Evolutionary conservation across 2,888 invertebrate genomes (phyloP), one percentile per base, ranked within the genome.

Genomic region (Leptura quadrifasciata): DNA sequence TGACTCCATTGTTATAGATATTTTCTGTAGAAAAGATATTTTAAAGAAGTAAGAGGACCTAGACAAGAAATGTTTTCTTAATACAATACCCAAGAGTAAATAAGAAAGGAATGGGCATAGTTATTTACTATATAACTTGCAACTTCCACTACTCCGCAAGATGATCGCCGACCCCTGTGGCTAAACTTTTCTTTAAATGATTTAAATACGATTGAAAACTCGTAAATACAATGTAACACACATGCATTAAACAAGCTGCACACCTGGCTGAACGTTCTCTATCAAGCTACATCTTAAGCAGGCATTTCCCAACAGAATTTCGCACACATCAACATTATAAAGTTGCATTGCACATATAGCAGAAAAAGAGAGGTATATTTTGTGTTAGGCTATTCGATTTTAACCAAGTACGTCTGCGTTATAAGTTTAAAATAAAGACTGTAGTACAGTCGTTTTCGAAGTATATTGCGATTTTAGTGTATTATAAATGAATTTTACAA

Each of bases 101-200:
- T 55, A 55, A 55, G 55, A 57, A 57, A 10, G 5, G 12, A 20
- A 57, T 5, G 27, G 1, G 3, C 57, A 10, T 57, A 3, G 18
- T 57, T 57, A 57, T 57, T 57, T 57, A 57, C 27, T 60, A 15
- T 60, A 17, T 27, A 27, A 20, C 24, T 60, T 17, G 8, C 24
- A 60, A 31, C 60, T n/a, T 21, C 27, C 24, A 35, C 39, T 24
- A 20, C n/a, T 47, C 67, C 27, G 54, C 35, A 58, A 31, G 65
- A 65, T 52, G 65, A 65, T 65, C 65, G 6, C 52, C 24, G 24
- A 52, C 65, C 65, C 65, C 65, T 65, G 52, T 20, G 65, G 65
- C 65, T 65, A 52, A 65, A 65, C 52, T 65, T 55, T 57, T 69
- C 69, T 58, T n/a, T 58, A 69, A 69, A 58, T 69, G 69, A 69